These are phyloP conservation scores for Caenorhabditis sinica DNA, from an alignment of 2,888 invertebrate species.

Conservation along the genomic window DNA sequence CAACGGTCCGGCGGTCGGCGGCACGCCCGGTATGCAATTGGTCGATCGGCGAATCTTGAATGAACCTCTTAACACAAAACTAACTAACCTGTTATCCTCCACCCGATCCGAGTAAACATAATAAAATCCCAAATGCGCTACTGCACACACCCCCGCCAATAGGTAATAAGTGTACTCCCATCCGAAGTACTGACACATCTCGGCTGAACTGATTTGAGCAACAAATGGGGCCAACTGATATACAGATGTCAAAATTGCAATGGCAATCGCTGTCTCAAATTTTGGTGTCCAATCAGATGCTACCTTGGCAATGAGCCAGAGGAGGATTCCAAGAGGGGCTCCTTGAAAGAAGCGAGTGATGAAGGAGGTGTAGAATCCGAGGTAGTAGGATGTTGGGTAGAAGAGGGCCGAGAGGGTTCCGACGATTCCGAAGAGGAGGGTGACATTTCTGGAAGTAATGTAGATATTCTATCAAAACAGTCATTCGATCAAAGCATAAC, in stretches of 20 bases:
- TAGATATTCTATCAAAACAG: no score
- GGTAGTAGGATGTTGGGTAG: conserved; percentile 58
- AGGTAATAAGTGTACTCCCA: conserved; percentile 71
- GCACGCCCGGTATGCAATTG: no score
- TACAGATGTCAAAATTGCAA: conserved; percentile 66
- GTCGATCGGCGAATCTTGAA: no score
- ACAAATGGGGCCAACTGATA: conserved; percentile 68
- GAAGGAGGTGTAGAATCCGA: conserved; percentile 68
- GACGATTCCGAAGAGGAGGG: conserved; percentile 55
- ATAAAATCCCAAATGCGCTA: conserved; percentile 55
- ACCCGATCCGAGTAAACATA: conserved; percentile 56
- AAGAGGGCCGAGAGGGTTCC: conserved; percentile 56
- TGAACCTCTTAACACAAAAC: no score
- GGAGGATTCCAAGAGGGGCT: conserved; percentile 63
- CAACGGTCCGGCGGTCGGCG: no score
- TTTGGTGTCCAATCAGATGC: conserved; percentile 70
- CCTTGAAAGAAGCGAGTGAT: conserved; percentile 64
- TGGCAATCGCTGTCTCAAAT: conserved; percentile 58
- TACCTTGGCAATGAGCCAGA: conserved; percentile 68
- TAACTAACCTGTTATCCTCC: conserved; percentile 47
- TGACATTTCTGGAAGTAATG: conserved; percentile 60
- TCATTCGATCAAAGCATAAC: no score
- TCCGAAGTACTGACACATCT: conserved; percentile 62
- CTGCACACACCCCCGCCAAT: conserved; percentile 49
- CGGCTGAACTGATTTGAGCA: conserved; percentile 60